phyloP scores from a whole-genome alignment of 2,113 vertebrate genomes.

The Garra rufa region DNA sequence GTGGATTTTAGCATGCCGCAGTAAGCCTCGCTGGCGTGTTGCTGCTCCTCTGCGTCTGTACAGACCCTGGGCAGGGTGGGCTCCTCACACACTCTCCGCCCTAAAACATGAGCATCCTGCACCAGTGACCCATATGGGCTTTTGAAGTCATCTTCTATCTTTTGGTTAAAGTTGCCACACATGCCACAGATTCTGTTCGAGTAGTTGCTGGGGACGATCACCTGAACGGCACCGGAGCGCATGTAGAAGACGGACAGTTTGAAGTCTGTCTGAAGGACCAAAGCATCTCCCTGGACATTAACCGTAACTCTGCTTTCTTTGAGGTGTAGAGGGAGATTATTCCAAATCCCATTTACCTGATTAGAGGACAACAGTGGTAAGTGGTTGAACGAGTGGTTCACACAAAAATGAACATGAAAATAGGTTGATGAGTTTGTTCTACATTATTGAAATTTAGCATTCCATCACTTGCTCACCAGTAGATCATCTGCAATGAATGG shows the following conservation, averaged over 20 bases:
- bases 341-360: constrained; percentile 81
- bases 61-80: constrained; percentile 65
- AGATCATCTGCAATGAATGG: background rate
- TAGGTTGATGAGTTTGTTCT: background rate
- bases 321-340: constrained; percentile 75
- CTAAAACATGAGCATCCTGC: constrained; percentile 60
- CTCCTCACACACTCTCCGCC: constrained; percentile 72
- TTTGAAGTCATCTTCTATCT: constrained; percentile 72
- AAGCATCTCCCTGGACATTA: constrained; percentile 65
- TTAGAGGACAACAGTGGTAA: background rate
- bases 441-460: background rate
- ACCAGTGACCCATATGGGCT: constrained; percentile 69
- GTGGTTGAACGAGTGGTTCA: background rate
- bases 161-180: constrained; percentile 84
- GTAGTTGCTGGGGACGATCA: constrained; percentile 75
- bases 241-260: constrained; percentile 76
- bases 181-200: constrained; percentile 80
- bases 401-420: background rate
- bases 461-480: background rate
- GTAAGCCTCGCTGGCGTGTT: constrained; percentile 70
- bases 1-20: constrained; percentile 77
- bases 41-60: constrained; percentile 58
- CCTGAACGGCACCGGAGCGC: constrained; percentile 71
- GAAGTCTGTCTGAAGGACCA: constrained; percentile 76
- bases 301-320: constrained; percentile 66